Base-by-base conservation (phyloP, 1,140 invertebrate species). In the Yoshiicerus persimilis region DNA sequence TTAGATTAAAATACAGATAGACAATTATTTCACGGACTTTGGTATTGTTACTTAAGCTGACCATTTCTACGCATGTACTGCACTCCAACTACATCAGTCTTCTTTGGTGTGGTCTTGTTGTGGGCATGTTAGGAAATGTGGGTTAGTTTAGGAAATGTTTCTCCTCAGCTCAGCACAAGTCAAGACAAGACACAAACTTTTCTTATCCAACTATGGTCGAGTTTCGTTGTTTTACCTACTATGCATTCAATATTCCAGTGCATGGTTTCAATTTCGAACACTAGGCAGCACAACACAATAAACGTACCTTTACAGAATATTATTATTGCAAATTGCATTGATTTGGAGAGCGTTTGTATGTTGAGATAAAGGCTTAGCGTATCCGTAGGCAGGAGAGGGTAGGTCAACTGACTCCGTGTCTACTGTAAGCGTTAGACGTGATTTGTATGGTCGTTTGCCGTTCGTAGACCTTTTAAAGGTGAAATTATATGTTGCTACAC, bases 391-490 rank as follows among this genome's bases (percentile, higher is more conserved):
- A 70, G 25, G 8, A 70, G 25, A 30, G 66, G 25, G 30, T 70
- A 70, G 66, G 66, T 30, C 66, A 30, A 30, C 25, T 30, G 11
- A 70, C 30, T 70, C 10, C 3, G n/a, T n/a, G n/a, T 56, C 39
- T 41, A n/a, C n/a, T n/a, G n/a, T n/a, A n/a, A n/a, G n/a, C 39
- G 62, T 2, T 16, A 13, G 66, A 30, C 66, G 25, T 70, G 25
- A 70, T 70, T 70, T 70, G 66, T 27, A 30, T 70, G 25, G 66
- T 70, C 66, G 25, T 70, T 70, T 80, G 75, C 75, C 27, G 75
- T 80, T 80, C 75, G 75, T 80, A 80, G 75, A 80, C 75, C 75
- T 80, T 80, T 70, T 80, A 34, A 80, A 36, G 75, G 75, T n/a
- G 32, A 38, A 36, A 80, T 38, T 80, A 80, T 70, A 80, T 34